Percentiles rank a stretch among this genome's conserved stretches.
These are phyloP conservation scores for Apantesis nais DNA, from an alignment of 2,888 invertebrate species.

Conservation along the genomic window DNA sequence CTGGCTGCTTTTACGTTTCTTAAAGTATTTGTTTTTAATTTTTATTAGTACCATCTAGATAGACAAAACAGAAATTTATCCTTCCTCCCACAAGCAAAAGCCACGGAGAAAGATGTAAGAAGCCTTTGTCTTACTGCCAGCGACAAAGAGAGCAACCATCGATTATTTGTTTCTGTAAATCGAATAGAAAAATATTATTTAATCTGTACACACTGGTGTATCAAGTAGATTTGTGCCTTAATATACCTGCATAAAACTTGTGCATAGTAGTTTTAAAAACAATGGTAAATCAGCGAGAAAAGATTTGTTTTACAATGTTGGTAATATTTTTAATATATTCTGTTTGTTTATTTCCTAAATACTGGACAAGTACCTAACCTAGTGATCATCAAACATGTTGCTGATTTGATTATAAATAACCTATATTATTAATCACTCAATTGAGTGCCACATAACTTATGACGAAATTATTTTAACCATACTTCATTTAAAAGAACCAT, in stretches of 20 bases:
- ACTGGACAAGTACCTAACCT: too few relatives aligned
- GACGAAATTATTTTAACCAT: not conserved
- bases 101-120: too few relatives aligned
- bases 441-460: slow-evolving; percentile 13
- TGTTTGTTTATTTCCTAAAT: too few relatives aligned
- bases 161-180: not conserved
- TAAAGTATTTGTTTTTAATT: not conserved
- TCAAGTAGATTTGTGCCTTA: not conserved
- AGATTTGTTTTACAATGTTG: too few relatives aligned
- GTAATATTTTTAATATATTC: too few relatives aligned
- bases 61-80: not conserved
- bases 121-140: not conserved
- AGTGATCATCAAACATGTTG: too few relatives aligned
- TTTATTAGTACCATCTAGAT: not conserved
- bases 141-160: not conserved
- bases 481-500: slow-evolving; percentile 14
- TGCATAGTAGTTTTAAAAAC: not conserved
- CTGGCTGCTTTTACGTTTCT: not conserved
- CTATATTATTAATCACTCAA: not conserved
- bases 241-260: not conserved
- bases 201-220: not conserved
- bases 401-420: not conserved
- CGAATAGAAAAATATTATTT: too few relatives aligned
- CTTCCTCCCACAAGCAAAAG: too few relatives aligned
- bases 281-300: not conserved